phyloP scores from a whole-genome alignment of 2,113 vertebrate species.

The Carollia perspicillata region DNA sequence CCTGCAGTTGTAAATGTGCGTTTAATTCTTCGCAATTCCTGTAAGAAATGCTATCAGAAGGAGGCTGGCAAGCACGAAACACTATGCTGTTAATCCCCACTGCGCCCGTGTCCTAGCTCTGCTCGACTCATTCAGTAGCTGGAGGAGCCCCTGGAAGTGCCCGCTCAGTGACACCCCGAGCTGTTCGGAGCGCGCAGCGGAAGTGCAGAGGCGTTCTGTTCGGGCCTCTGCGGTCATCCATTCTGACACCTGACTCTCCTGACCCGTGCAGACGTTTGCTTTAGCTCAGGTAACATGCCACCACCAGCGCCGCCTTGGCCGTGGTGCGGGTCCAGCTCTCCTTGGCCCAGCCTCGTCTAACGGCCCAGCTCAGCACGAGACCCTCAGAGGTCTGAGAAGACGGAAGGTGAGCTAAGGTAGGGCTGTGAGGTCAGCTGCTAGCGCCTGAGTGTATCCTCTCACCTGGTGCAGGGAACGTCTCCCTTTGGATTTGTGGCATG shows the following conservation, averaged over 20 bases:
- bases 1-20: background rate
- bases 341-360: background rate
- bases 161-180: too few relatives aligned
- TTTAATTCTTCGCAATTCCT: constrained; percentile 17
- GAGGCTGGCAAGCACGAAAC: background rate
- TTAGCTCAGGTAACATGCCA: background rate
- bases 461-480: background rate
- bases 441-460: background rate
- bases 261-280: background rate
- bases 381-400: background rate
- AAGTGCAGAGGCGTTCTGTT: fast-evolving
- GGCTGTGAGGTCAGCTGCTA: background rate
- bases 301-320: too few relatives aligned
- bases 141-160: background rate
- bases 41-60: background rate
- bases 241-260: background rate
- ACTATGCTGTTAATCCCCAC: background rate
- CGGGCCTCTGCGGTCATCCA: fast-evolving
- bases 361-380: background rate
- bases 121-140: background rate
- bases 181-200: fast-evolving
- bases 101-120: fast-evolving
- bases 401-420: background rate
- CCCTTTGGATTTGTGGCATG: background rate
- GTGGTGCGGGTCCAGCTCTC: background rate